Evolutionary conservation across 1,140 invertebrate genomes (phyloP).

Genomic region (Himalopsyche phryganea): DNA sequence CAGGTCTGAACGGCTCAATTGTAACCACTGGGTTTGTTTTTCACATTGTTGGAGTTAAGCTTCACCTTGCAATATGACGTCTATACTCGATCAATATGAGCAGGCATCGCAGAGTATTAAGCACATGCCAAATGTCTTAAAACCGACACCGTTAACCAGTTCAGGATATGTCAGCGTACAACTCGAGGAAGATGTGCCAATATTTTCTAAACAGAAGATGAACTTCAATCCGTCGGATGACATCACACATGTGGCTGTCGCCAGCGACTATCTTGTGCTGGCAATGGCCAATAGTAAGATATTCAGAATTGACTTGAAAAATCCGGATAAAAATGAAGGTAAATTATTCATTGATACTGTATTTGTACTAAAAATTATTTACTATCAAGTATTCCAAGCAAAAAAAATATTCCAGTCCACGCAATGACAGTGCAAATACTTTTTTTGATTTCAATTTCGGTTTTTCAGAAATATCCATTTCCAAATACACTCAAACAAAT

Average conservation of each 20-base stretch:
- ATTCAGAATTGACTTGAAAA: constrained; percentile 77
- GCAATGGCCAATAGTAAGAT: constrained; percentile 80
- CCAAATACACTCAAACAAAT: constrained; percentile 59
- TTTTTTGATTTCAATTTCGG: too few species aligned
- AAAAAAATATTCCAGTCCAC: too few species aligned
- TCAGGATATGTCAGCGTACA: constrained; percentile 68
- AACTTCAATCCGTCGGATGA: constrained; percentile 71
- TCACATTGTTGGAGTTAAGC: neutral
- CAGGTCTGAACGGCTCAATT: too few species aligned
- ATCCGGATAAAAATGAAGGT: constrained; percentile 78
- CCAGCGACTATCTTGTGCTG: constrained; percentile 78
- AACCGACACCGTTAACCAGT: constrained; percentile 43
- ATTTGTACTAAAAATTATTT: too few species aligned
- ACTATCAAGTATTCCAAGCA: too few species aligned
- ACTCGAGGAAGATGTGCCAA: constrained; percentile 66
- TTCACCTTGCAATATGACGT: constrained; percentile 57
- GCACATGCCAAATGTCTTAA: constrained; percentile 32
- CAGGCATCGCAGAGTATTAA: constrained; percentile 52
- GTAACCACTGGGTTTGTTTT: neutral
- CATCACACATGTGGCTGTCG: constrained; percentile 76
- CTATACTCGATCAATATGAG: constrained; percentile 75
- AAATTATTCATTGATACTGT: constrained; percentile 20
- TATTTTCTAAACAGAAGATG: constrained; percentile 76
- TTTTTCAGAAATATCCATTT: constrained; percentile 58
- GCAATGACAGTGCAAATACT: too few species aligned